Conservation (phyloP, 2,888 invertebrate species). For the Hemithea aestivaria region DNA sequence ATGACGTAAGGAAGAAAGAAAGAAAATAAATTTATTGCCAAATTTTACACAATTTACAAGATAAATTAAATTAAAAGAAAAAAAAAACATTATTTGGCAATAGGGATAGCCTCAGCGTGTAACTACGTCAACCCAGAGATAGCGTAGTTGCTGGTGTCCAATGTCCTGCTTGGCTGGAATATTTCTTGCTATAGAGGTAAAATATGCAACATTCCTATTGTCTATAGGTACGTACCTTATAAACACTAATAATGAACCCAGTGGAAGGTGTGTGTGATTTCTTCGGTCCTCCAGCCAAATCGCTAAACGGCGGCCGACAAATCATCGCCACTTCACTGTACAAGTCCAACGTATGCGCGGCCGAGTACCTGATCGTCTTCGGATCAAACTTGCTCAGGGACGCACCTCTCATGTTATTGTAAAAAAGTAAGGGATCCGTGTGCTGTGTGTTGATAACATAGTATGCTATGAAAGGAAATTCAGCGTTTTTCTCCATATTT, state of each 20-base stretch:
- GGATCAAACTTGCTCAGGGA: constrained; percentile 93
- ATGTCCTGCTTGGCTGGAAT: too few relatives aligned
- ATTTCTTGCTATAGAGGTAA: too few relatives aligned
- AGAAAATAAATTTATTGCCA: too few relatives aligned
- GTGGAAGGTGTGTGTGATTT: constrained; percentile 89
- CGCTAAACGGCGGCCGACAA: constrained; percentile 91
- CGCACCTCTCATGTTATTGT: constrained; percentile 90
- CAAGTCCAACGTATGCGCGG: constrained; percentile 91
- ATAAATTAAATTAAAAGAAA: too few relatives aligned
- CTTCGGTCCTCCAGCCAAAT: constrained; percentile 86
- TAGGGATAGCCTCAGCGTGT: too few relatives aligned
- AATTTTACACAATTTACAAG: too few relatives aligned
- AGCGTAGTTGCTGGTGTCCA: too few relatives aligned
- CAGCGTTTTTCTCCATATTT: constrained; percentile 93
- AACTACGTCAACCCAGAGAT: too few relatives aligned
- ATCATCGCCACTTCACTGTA: constrained; percentile 96
- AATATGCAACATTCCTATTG: too few relatives aligned
- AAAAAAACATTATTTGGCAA: too few relatives aligned
- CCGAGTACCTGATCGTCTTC: constrained; percentile 86
- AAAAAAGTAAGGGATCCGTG: constrained; percentile 91
- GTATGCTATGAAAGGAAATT: constrained; percentile 94
- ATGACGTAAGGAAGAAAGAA: too few relatives aligned
- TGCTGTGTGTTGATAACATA: constrained; percentile 93
- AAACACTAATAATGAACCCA: constrained; percentile 95
- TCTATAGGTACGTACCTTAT: constrained; percentile 78